Evolutionary conservation across 2,797 vertebrate species (phyloP), one percentile per base, ranked within the genome.

Genomic region (Ceryle rudis): DNA sequence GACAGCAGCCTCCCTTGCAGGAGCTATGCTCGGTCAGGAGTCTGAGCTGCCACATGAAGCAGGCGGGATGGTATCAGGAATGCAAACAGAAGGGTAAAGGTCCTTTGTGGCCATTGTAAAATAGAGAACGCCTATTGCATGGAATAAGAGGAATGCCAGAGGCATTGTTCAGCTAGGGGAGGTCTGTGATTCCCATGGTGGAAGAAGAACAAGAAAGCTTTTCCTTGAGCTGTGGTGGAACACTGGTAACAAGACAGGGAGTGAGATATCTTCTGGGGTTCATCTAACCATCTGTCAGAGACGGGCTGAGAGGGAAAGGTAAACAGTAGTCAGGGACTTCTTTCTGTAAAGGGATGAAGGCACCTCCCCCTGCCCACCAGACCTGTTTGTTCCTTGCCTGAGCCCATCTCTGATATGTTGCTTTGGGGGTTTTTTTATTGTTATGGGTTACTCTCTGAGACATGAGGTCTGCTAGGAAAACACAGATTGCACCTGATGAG

Each of bases 261-360:
- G 8, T n/a, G 58, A n/a, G 14, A 61, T 70, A 52, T 49, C 4
- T 11, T 42, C 7, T 28, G 19, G 18, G 31, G 31, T 65, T 41
- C 11, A 14, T 22, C 35, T 33, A 51, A 7, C 42, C 1, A 0
- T 69, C 14, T n/a, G 8, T n/a, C 1, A 1, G 37, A 93, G 55
- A 26, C 26, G 19, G 21, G 11, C 33, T 33, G 54, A 58, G 25
- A 39, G 44, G 22, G 58, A 9, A 10, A 42, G 39, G 25, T 33
- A 81, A 26, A 26, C 13, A 11, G 22, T 39, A 39, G 20, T 39
- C 14, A 2, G 60, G n/a, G 26, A 19, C 25, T 61, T 61, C 44
- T 55, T 66, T 66, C 49, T 72, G 35, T n/a, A 18, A 47, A 6
- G 16, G 33, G 28, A 9, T 39, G 28, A 52, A 23, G 33, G 7